Conservation (phyloP, 2,888 invertebrate species). For the Zelleria hepariella region DNA sequence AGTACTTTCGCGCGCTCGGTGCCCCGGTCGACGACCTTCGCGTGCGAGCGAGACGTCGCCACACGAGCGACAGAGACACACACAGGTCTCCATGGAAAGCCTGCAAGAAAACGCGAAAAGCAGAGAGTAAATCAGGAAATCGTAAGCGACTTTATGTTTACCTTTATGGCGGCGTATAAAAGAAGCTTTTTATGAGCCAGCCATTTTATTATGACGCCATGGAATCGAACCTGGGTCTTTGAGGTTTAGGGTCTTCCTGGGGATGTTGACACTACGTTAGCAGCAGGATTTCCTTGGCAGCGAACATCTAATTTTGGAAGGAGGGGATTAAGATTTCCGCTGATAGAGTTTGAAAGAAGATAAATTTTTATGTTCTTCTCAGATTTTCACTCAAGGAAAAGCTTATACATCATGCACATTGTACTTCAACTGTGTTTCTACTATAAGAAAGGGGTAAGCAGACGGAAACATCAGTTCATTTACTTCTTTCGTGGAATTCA, state of each 20-base stretch:
- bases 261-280: neutral
- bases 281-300: neutral
- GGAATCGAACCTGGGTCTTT: neutral
- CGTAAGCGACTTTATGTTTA: slow-evolving; percentile 46
- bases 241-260: neutral
- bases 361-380: too few relatives aligned
- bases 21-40: slow-evolving; percentile 66
- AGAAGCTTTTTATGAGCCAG: neutral
- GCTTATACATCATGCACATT: too few relatives aligned
- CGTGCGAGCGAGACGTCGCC: slow-evolving; percentile 30
- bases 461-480: too few relatives aligned
- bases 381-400: too few relatives aligned
- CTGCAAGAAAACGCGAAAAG: slow-evolving; percentile 47
- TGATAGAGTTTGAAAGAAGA: too few relatives aligned
- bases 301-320: too few relatives aligned
- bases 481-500: too few relatives aligned
- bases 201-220: neutral
- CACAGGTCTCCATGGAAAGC: slow-evolving; percentile 52
- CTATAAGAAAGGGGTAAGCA: too few relatives aligned
- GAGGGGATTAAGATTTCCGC: too few relatives aligned
- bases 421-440: too few relatives aligned
- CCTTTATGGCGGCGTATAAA: slow-evolving; percentile 35
- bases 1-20: slow-evolving; percentile 69
- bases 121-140: slow-evolving; percentile 62
- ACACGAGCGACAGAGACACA: slow-evolving; percentile 34